A percentile compares a stretch with the other conserved stretches of the same genome.
Evolutionary conservation across 2,888 invertebrate species (phyloP).

Genomic region (Dyspetes luteomarginatus): DNA sequence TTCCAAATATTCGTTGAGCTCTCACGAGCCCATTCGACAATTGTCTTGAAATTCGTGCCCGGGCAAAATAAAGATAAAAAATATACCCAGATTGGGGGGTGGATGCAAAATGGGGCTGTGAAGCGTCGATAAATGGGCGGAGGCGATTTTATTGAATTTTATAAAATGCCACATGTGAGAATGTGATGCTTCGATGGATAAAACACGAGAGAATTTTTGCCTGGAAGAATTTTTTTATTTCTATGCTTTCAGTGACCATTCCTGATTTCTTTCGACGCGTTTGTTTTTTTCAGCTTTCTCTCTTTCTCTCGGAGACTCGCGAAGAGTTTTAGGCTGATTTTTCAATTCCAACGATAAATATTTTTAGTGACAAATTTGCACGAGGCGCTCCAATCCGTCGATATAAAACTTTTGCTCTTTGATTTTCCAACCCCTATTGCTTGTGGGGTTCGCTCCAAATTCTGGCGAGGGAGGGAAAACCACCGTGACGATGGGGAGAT

Average conservation of each 20-base stretch:
- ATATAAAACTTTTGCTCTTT: conserved; percentile 40
- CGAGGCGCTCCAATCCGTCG: conserved; percentile 16
- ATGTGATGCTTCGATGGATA: background rate
- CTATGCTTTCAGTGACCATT: too few species aligned
- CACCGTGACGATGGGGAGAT: conserved; percentile 37
- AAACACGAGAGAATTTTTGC: conserved; percentile 17
- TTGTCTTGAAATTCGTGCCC: conserved; percentile 24
- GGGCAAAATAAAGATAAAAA: background rate
- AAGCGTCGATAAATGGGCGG: background rate
- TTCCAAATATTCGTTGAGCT: conserved; percentile 41
- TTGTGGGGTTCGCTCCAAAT: conserved; percentile 13
- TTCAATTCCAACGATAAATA: too few species aligned
- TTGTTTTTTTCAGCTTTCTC: too few species aligned
- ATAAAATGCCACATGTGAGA: conserved; percentile 18
- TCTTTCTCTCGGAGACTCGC: too few species aligned
- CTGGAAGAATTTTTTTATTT: background rate
- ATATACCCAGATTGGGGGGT: background rate
- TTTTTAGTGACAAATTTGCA: background rate
- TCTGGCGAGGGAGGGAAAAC: conserved; percentile 32
- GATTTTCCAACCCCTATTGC: background rate
- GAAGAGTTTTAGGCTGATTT: too few species aligned
- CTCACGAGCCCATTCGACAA: conserved; percentile 14
- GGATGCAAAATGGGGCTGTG: background rate
- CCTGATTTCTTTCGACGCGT: too few species aligned
- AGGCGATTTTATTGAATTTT: conserved; percentile 28